Conservation (phyloP, 2,888 invertebrate genomes). For the Himalopsyche kuldschensis region DNA sequence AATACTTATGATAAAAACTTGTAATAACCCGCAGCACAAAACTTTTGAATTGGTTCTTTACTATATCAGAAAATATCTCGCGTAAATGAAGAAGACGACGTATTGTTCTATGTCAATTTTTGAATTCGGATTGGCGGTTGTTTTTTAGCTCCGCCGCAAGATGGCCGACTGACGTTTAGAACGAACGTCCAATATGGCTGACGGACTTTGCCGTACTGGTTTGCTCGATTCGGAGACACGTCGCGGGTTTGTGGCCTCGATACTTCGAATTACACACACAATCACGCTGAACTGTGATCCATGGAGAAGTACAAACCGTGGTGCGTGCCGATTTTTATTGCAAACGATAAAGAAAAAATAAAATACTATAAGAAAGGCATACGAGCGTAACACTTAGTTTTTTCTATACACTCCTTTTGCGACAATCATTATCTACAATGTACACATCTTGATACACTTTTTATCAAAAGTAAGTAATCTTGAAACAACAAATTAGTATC, state of each 20-base stretch:
- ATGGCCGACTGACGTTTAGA: background rate
- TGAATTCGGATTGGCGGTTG: background rate
- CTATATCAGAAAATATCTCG: background rate
- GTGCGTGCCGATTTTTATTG: background rate
- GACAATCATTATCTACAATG: too few relatives aligned
- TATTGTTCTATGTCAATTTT: background rate
- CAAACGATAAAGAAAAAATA: too few relatives aligned
- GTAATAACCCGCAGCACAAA: background rate
- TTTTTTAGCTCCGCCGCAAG: background rate
- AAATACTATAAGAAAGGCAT: too few relatives aligned
- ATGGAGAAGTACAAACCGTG: background rate
- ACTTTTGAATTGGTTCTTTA: background rate
- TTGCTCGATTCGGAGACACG: background rate
- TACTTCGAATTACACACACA: background rate
- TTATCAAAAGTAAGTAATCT: too few relatives aligned
- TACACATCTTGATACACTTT: too few relatives aligned
- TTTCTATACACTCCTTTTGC: too few relatives aligned
- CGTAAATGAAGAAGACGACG: background rate
- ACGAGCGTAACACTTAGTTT: too few relatives aligned
- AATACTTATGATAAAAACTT: background rate
- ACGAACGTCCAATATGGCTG: background rate
- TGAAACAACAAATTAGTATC: too few relatives aligned
- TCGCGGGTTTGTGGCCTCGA: background rate
- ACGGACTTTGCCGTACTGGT: background rate
- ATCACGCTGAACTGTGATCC: background rate